These are phyloP conservation scores for Bombylius discolor DNA, from an alignment of 2,888 invertebrate species.

Conservation along the genomic window DNA sequence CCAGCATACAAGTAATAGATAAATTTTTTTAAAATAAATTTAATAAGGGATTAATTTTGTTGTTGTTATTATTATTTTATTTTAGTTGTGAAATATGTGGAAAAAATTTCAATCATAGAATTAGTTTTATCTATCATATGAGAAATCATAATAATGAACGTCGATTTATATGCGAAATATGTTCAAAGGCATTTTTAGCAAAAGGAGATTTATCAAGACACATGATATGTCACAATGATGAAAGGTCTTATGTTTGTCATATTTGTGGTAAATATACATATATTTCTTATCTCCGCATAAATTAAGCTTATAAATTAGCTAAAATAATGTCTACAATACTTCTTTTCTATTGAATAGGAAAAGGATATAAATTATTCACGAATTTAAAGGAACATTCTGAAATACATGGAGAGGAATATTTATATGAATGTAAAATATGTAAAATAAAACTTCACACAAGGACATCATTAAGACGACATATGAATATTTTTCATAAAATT, in stretches of 20 bases:
- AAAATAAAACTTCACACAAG: background rate
- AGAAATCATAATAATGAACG: conserved; percentile 1
- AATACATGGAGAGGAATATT: background rate
- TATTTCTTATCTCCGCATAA: no score
- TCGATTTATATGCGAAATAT: background rate
- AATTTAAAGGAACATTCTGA: conserved; percentile 3
- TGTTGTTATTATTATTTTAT: no score
- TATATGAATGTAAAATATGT: background rate
- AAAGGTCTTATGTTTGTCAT: conserved; percentile 2
- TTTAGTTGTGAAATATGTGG: background rate
- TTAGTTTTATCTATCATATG: conserved; percentile 3
- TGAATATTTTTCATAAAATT: background rate
- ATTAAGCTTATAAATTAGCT: no score
- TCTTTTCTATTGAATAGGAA: background rate
- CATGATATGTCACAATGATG: background rate
- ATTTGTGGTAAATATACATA: conserved; percentile 1
- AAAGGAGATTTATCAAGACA: conserved; percentile 1
- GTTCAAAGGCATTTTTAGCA: background rate
- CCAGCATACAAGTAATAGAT: no score
- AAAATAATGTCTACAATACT: no score
- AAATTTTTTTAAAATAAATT: no score
- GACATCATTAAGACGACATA: conserved; percentile 1
- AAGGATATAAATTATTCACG: background rate
- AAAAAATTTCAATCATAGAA: conserved; percentile 1
- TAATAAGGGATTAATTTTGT: no score